Evolutionary conservation across 1,140 invertebrate species (phyloP).

Genomic region (Ylistrum balloti): DNA sequence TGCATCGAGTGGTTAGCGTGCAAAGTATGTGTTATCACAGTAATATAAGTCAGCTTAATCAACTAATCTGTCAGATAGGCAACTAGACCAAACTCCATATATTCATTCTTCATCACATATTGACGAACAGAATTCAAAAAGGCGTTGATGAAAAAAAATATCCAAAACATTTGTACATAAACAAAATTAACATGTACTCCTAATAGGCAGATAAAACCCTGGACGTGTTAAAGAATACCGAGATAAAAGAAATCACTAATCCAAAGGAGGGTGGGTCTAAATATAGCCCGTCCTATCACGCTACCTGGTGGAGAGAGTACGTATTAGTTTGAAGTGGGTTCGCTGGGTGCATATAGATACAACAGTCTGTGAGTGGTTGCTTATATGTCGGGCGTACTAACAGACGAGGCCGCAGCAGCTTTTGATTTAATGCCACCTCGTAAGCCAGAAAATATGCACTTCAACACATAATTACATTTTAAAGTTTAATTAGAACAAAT

Average conservation of each 20-base stretch:
- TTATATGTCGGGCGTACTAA: slow-evolving; percentile 3
- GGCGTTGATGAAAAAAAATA: background rate
- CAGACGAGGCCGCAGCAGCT: background rate
- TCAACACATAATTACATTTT: slow-evolving; percentile 31
- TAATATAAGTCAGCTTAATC: background rate
- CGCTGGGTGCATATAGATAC: background rate
- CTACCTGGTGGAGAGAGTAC: background rate
- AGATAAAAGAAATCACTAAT: slow-evolving; percentile 19
- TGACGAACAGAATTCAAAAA: background rate
- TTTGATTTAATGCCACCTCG: slow-evolving; percentile 28
- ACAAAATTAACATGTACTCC: slow-evolving; percentile 14
- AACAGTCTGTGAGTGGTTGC: background rate
- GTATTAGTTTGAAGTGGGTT: background rate
- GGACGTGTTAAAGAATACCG: background rate
- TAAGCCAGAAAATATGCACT: slow-evolving; percentile 21
- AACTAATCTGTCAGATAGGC: background rate
- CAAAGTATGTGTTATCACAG: background rate
- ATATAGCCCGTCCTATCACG: background rate
- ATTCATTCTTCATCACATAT: background rate
- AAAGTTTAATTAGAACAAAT: slow-evolving; percentile 29
- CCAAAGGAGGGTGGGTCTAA: background rate
- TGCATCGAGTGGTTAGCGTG: background rate
- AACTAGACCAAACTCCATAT: background rate
- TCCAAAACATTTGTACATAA: slow-evolving; percentile 12
- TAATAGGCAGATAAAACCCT: background rate